Evolutionary conservation across 2,888 invertebrate genomes (phyloP).

Genomic region (Acronicta alni): DNA sequence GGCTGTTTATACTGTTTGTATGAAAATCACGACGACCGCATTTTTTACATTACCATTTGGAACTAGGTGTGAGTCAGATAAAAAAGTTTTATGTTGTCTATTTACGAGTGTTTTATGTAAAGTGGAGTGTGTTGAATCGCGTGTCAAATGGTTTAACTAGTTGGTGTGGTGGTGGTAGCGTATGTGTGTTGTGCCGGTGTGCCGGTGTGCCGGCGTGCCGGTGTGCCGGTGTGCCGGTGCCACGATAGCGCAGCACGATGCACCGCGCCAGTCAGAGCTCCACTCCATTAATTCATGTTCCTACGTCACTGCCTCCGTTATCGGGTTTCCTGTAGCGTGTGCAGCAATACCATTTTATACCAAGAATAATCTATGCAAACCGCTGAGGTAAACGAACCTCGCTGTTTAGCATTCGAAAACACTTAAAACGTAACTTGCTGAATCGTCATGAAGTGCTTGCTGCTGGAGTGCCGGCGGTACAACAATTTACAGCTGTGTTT

Average conservation of each 20-base stretch:
- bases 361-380: constrained; percentile 67
- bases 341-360: constrained; percentile 58
- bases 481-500: constrained; percentile 30
- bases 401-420: constrained; percentile 58
- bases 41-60: constrained; percentile 53
- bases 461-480: constrained; percentile 21
- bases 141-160: constrained; percentile 58
- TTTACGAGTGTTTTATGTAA: constrained; percentile 71
- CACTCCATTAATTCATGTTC: constrained; percentile 64
- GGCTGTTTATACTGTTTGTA: constrained; percentile 42
- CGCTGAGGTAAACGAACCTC: constrained; percentile 65
- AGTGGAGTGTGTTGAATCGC: constrained; percentile 64
- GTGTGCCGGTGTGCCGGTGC: constrained; percentile 19
- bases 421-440: constrained; percentile 36
- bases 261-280: constrained; percentile 42
- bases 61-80: constrained; percentile 59
- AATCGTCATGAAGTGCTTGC: constrained; percentile 27
- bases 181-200: constrained; percentile 20
- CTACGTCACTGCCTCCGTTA: constrained; percentile 70
- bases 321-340: constrained; percentile 74
- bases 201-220: constrained; percentile 15
- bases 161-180: constrained; percentile 29
- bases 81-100: constrained; percentile 62
- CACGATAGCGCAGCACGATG: constrained; percentile 45
- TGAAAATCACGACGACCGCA: constrained; percentile 55